These are phyloP conservation scores for Nasonia giraulti DNA, from an alignment of 1,140 invertebrate genomes.

Conservation along the genomic window DNA sequence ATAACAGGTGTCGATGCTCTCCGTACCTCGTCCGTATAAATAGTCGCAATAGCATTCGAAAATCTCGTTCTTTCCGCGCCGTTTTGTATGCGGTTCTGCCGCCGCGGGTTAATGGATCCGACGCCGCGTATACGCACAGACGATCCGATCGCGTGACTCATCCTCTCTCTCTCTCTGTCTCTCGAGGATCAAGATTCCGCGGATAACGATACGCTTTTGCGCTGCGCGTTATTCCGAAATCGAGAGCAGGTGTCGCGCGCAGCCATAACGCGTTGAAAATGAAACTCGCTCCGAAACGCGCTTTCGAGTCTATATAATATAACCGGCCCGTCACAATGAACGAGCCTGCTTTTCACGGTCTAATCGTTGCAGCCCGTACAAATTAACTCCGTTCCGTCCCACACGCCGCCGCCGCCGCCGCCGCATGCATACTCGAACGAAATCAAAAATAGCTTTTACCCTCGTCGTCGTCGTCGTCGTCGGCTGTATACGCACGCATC, in stretches of 20 bases:
- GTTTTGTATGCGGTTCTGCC: neutral
- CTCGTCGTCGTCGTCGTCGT: neutral
- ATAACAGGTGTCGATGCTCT: slow-evolving; percentile 5
- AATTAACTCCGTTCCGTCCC: slow-evolving; percentile 25
- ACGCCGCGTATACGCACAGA: neutral
- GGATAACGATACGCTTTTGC: too few relatives aligned
- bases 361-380: slow-evolving; percentile 39
- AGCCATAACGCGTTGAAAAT: neutral
- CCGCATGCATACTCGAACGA: neutral
- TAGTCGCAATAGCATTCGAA: neutral
- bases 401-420: neutral
- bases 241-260: too few relatives aligned
- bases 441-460: slow-evolving; percentile 30
- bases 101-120: slow-evolving; percentile 19
- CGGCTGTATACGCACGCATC: neutral
- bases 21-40: neutral
- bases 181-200: slow-evolving; percentile 37
- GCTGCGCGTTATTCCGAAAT: too few relatives aligned
- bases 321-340: slow-evolving; percentile 1
- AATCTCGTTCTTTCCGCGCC: neutral
- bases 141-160: slow-evolving; percentile 44
- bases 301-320: neutral
- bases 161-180: neutral
- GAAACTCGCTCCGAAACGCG: neutral
- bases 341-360: slow-evolving; percentile 1